Percentiles rank a stretch among this genome's conserved stretches.
Evolutionary conservation across 2,888 invertebrate species (phyloP).

Genomic region (Amorpha juglandis): DNA sequence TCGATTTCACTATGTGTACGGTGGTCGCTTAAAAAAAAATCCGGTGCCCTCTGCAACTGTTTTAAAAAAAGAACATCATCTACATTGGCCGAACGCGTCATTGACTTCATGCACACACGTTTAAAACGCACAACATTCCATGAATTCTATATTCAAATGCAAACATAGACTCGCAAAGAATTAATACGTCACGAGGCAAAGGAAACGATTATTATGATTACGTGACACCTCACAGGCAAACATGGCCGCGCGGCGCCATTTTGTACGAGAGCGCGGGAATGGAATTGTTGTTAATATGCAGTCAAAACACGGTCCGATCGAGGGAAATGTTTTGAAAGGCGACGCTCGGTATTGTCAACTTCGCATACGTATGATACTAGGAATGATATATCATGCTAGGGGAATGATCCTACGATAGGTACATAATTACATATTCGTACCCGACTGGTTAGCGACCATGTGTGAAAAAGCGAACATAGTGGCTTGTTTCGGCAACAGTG

Average conservation of each 20-base stretch:
- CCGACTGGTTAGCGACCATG: too few relatives aligned
- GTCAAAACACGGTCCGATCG: constrained; percentile 10
- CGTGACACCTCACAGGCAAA: constrained; percentile 6
- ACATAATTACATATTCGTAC: too few relatives aligned
- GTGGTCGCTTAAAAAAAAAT: neutral
- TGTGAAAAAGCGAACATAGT: too few relatives aligned
- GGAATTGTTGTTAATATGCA: neutral
- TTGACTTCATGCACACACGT: neutral
- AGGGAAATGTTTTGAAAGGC: constrained; percentile 5
- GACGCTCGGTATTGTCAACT: constrained; percentile 19
- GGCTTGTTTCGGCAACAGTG: too few relatives aligned
- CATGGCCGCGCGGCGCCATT: neutral
- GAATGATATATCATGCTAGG: neutral
- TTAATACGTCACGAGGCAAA: constrained; percentile 8
- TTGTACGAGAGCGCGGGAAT: constrained; percentile 3
- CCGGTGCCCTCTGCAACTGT: too few relatives aligned
- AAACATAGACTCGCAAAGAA: neutral
- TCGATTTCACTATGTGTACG: too few relatives aligned
- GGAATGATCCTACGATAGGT: neutral
- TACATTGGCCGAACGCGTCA: neutral
- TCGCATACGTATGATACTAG: neutral
- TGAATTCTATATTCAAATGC: neutral
- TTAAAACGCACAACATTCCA: neutral
- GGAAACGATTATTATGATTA: constrained; percentile 20
- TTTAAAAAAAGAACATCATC: too few relatives aligned